A percentile compares a stretch with the other conserved stretches of the same genome.
These are phyloP conservation scores for Yponomeuta sedellus DNA, from an alignment of 2,888 invertebrate species.

Conservation along the genomic window DNA sequence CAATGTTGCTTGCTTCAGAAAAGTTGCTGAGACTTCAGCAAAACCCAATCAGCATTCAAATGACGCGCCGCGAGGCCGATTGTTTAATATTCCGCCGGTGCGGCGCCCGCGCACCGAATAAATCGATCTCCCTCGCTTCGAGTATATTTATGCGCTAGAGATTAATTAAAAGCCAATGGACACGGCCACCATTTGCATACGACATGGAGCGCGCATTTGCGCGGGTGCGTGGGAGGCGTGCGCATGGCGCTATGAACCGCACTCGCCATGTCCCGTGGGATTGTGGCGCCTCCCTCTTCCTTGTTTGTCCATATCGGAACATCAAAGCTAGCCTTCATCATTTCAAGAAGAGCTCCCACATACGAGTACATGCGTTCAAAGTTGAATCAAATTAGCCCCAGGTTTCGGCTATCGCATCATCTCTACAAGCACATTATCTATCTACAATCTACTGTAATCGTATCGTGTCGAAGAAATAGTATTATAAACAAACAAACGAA, in stretches of 20 bases:
- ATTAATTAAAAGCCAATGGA: slow-evolving; percentile 70
- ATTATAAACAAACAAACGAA: background rate
- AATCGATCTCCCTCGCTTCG: slow-evolving; percentile 40
- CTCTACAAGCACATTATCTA: no score
- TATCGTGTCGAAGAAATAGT: no score
- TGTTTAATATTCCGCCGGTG: slow-evolving; percentile 47
- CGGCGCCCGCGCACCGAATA: slow-evolving; percentile 14
- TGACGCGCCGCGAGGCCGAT: slow-evolving; percentile 26
- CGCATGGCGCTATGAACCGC: background rate
- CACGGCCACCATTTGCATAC: slow-evolving; percentile 72
- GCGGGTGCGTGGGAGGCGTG: slow-evolving; percentile 43
- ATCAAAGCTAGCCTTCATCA: no score
- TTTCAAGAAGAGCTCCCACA: no score
- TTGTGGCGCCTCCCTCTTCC: background rate
- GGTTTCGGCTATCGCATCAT: no score
- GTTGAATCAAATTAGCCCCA: no score
- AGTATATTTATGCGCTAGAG: slow-evolving; percentile 70
- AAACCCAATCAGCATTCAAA: slow-evolving; percentile 6
- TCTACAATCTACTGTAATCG: no score
- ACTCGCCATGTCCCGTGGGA: background rate
- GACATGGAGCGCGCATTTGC: slow-evolving; percentile 74
- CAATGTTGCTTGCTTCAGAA: no score
- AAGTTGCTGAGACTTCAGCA: background rate
- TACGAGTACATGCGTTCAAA: no score
- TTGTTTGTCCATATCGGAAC: no score